Conservation (phyloP, 2,888 invertebrate species). For the Toxonevra muliebris region DNA sequence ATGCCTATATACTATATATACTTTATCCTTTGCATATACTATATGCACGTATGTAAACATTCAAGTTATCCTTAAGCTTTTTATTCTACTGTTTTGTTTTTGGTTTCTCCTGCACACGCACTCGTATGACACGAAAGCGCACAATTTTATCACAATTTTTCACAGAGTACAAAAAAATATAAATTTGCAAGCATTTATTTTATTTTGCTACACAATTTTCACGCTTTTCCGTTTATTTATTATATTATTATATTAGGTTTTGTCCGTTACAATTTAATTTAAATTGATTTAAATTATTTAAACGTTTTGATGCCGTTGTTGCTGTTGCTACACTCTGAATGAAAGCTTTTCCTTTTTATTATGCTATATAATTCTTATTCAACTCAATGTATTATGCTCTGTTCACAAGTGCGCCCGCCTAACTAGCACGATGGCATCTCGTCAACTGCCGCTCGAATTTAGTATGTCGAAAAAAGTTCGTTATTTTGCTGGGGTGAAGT, state of each 20-base stretch:
- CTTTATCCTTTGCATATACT: too few relatives aligned
- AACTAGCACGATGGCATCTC: constrained; percentile 54
- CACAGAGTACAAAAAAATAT: background rate
- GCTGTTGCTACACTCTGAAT: background rate
- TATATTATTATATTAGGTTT: background rate
- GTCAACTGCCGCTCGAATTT: constrained; percentile 50
- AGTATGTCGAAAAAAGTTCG: too few relatives aligned
- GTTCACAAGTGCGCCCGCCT: constrained; percentile 37
- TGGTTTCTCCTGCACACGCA: too few relatives aligned
- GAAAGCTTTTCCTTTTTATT: background rate
- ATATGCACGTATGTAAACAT: too few relatives aligned
- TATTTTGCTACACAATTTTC: background rate
- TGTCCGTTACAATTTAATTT: background rate
- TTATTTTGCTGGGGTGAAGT: too few relatives aligned
- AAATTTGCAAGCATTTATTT: background rate
- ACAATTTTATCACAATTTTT: background rate
- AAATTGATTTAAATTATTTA: constrained; percentile 15
- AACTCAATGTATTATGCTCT: too few relatives aligned
- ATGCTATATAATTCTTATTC: background rate
- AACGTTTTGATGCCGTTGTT: constrained; percentile 5
- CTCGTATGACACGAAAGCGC: too few relatives aligned
- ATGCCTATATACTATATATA: too few relatives aligned
- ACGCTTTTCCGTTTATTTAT: background rate
- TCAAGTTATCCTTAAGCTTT: too few relatives aligned
- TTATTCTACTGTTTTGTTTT: too few relatives aligned